Base-by-base conservation (phyloP, 2,113 vertebrate species). In the Tautogolabrus adspersus region DNA sequence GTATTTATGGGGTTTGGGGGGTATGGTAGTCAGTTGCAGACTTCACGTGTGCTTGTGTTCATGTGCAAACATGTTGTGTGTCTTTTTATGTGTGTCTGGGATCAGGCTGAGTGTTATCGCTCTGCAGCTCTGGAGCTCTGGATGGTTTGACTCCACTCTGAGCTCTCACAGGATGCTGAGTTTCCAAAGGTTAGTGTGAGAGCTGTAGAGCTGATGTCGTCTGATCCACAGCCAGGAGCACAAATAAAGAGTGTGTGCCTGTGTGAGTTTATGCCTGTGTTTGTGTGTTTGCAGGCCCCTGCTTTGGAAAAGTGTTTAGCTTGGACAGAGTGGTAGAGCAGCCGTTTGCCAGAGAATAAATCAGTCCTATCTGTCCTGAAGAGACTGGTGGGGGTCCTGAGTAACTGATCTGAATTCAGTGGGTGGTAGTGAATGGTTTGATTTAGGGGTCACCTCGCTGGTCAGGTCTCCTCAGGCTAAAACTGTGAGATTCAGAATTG, bases 371-470 rank as follows among this genome's bases (percentile, higher is more conserved):
- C 78, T 75, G 88, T 81, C 81, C 54, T 1, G 51, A 70, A 58
- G 72, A 62, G 64, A 47, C 76, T 65, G 19, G 80, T 59, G 73
- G 84, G 86, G 80, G 82, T 84, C 84, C 70, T 34, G 77, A 81
- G 76, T 87, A 90, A 87, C 81, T 79, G 78, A 88, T 90, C 89
- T 76, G 59, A 44, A 79, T 87, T 82, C 86, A 74, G 84, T 83
- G 86, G 87, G 86, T 79, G 84, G 84, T 72, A 70, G 51, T 78
- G 42, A 86, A 85, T n/a, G 57, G 56, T 81, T 84, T 83, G 58
- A 89, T 84, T 63, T 77, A 75, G 63, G 62, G 74, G 54, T 83
- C 74, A 68, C 42, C 79, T 79, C 42, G 51, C 42, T 81, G 75
- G 72, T 79, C 19, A 9, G 38, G 19, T 26, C 65, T 79, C 61